Evolutionary conservation across 2,888 invertebrate species (phyloP).

Genomic region (Melipona bicolor): DNA sequence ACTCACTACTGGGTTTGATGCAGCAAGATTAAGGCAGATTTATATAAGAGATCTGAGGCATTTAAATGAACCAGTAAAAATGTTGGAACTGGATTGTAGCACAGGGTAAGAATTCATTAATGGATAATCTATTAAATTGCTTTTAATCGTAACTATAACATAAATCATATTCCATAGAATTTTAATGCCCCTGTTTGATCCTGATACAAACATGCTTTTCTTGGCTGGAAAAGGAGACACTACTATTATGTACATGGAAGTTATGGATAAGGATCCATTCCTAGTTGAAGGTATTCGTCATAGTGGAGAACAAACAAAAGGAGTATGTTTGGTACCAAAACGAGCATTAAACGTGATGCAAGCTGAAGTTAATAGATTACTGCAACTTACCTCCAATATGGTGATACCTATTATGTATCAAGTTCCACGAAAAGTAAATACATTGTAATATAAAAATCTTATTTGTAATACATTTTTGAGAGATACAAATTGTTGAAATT

Average conservation of each 20-base stretch:
- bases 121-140: neutral
- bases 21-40: constrained; percentile 94
- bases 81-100: constrained; percentile 92
- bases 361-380: constrained; percentile 96
- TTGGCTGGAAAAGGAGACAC: constrained; percentile 97
- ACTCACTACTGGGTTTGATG: constrained; percentile 95
- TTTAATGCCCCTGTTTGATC: constrained; percentile 95
- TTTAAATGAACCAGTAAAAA: constrained; percentile 90
- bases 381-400: constrained; percentile 93
- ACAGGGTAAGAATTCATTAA: constrained; percentile 87
- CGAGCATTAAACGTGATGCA: constrained; percentile 97
- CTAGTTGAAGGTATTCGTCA: constrained; percentile 95
- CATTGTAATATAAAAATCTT: neutral
- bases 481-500: constrained; percentile 5
- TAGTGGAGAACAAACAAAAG: constrained; percentile 97
- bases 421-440: constrained; percentile 93
- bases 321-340: constrained; percentile 96
- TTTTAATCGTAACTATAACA: neutral
- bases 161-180: constrained; percentile 85
- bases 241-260: constrained; percentile 95
- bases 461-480: neutral
- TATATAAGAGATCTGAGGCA: constrained; percentile 95
- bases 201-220: constrained; percentile 98
- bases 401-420: constrained; percentile 98
- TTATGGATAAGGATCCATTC: constrained; percentile 94